Evolutionary conservation across 2,888 invertebrate species (phyloP).

Genomic region (Auanema sp.): DNA sequence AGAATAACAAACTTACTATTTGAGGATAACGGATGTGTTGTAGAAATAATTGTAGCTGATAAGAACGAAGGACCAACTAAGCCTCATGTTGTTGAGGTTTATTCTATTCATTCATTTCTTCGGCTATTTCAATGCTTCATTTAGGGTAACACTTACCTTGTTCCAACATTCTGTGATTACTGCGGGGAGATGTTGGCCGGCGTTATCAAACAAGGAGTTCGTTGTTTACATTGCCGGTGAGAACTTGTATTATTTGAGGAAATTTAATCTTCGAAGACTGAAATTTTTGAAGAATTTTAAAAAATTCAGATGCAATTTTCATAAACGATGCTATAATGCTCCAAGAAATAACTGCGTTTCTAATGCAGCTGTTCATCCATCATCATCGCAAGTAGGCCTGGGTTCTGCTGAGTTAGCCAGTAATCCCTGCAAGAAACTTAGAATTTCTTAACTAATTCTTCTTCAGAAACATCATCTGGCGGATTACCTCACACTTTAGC

Average conservation of each 20-base stretch:
- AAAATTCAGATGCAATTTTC: constrained; percentile 58
- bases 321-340: constrained; percentile 61
- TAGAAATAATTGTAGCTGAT: constrained; percentile 56
- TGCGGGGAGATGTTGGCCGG: constrained; percentile 64
- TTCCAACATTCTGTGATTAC: constrained; percentile 64
- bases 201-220: constrained; percentile 60
- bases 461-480: constrained; percentile 14
- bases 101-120: not conserved
- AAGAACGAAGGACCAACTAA: constrained; percentile 46
- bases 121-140: not conserved
- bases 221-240: constrained; percentile 58
- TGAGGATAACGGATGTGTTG: constrained; percentile 55
- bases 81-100: constrained; percentile 55
- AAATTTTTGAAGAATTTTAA: not conserved
- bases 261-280: not conserved
- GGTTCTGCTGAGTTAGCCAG: constrained; percentile 10
- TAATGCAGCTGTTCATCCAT: constrained; percentile 8
- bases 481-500: constrained; percentile 62
- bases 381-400: constrained; percentile 14
- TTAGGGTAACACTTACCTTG: constrained; percentile 46
- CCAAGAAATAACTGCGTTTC: constrained; percentile 59
- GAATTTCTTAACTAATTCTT: too few species aligned
- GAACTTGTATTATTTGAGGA: not conserved
- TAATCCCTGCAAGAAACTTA: too few species aligned
- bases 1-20: constrained; percentile 4